Conservation (phyloP, 2,113 vertebrate genomes). For the Macroglossus sobrinus region DNA sequence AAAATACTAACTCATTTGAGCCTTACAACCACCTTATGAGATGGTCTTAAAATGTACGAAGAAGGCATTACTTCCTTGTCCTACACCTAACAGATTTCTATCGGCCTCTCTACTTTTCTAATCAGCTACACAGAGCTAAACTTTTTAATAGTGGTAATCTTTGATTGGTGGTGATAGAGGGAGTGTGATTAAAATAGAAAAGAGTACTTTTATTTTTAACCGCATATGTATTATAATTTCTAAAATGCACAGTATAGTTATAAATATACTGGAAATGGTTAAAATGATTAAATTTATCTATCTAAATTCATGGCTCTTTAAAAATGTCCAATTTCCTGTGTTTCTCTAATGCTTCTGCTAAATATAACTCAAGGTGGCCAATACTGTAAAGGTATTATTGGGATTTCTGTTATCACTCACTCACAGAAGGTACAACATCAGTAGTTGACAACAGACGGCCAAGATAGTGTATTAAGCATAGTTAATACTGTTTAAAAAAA, state of each 20-base stretch:
- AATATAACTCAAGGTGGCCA: background rate
- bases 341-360: background rate
- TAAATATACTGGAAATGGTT: background rate
- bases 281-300: background rate
- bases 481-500: background rate
- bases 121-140: background rate
- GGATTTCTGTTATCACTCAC: background rate
- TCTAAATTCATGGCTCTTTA: background rate
- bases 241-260: background rate
- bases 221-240: background rate
- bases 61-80: background rate
- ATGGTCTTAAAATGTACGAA: background rate
- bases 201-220: background rate
- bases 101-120: background rate
- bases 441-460: background rate
- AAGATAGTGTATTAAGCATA: background rate
- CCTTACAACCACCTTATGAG: no score
- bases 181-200: accelerated
- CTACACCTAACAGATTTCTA: background rate
- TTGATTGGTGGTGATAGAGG: background rate
- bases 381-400: background rate
- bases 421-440: background rate
- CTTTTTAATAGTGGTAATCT: background rate
- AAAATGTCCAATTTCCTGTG: background rate
- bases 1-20: background rate